Evolutionary conservation across 2,797 vertebrate genomes (phyloP).

Genomic region (Alcedo quadribrachys): DNA sequence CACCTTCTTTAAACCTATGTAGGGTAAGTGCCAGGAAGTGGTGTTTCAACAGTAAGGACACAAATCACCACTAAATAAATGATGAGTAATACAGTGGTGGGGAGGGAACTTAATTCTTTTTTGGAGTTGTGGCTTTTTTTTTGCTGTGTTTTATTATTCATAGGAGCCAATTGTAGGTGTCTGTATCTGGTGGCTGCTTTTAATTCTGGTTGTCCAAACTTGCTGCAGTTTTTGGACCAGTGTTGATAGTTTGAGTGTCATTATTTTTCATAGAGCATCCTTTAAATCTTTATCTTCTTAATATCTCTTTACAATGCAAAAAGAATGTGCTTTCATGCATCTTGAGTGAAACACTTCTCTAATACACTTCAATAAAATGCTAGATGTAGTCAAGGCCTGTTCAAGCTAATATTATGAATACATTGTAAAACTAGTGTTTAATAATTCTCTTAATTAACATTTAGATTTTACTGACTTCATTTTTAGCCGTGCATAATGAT

Average conservation of each 20-base stretch:
- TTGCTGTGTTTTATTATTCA: neutral
- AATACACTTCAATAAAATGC: neutral
- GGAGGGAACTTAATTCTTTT: neutral
- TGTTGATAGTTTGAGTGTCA: neutral
- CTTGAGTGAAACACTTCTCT: neutral
- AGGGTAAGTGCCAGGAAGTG: neutral
- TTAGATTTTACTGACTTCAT: neutral
- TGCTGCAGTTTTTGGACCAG: neutral
- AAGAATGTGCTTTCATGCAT: neutral
- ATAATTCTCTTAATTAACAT: neutral
- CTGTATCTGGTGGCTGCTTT: neutral
- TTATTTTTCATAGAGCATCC: neutral
- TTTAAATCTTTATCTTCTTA: neutral
- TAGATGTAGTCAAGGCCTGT: neutral
- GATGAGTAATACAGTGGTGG: neutral
- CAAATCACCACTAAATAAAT: neutral
- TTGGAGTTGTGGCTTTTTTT: neutral
- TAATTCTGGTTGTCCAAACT: neutral
- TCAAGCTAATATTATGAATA: neutral
- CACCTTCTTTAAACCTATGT: neutral
- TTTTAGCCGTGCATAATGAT: neutral
- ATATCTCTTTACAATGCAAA: neutral
- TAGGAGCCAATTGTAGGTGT: neutral
- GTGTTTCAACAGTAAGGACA: slow-evolving; percentile 8
- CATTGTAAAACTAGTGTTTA: neutral